Conservation (phyloP, 2,888 invertebrate genomes). For the Clanis bilineata region DNA sequence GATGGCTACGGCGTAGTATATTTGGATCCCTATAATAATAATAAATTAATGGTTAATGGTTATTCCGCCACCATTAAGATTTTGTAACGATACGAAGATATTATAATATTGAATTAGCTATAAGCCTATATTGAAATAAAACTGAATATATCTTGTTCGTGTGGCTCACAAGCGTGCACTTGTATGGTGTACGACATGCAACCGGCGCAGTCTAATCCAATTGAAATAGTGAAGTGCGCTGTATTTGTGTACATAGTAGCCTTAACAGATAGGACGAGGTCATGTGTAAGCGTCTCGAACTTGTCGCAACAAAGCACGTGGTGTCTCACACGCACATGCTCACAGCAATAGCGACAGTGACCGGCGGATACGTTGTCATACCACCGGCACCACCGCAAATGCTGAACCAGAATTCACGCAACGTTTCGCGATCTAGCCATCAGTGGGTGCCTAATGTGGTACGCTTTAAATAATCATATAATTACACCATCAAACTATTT, state of each 20-base stretch:
- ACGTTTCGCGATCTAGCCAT: not conserved
- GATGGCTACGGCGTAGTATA: not conserved
- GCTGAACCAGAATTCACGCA: not conserved
- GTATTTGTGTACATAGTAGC: not conserved
- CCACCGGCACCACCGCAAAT: not conserved
- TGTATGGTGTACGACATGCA: conserved; percentile 2
- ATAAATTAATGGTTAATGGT: no score
- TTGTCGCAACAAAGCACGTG: conserved; percentile 14
- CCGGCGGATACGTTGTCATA: not conserved
- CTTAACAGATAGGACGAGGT: conserved; percentile 17
- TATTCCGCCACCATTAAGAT: no score
- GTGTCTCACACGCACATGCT: conserved; percentile 16
- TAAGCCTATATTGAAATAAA: no score
- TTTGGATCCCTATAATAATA: not conserved
- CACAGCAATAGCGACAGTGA: conserved; percentile 5
- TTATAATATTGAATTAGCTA: not conserved
- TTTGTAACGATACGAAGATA: not conserved
- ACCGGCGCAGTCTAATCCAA: conserved; percentile 10
- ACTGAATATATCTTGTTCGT: not conserved
- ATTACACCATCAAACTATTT: conserved; percentile 14
- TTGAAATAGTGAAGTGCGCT: not conserved
- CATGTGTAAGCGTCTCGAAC: not conserved
- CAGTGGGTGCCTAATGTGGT: not conserved
- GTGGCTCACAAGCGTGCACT: not conserved
- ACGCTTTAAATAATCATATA: not conserved